Percentiles rank a stretch among this genome's conserved stretches.
Evolutionary conservation across 1,140 invertebrate genomes (phyloP).

Genomic region (honey bee (Apis mellifera)): Amel_HAv3.1 CM009934.2:2781501-2782000

Average conservation of each 20-base stretch:
- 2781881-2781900: conserved; percentile 94
- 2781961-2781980: conserved; percentile 94
- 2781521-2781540: conserved; percentile 94
- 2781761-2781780: not conserved
- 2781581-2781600: conserved; percentile 95
- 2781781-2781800: not conserved
- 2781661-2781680: conserved; percentile 95
- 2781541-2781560: conserved; percentile 94
- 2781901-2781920: conserved; percentile 92
- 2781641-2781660: conserved; percentile 92
- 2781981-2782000: conserved; percentile 96
- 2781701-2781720: conserved; percentile 94
- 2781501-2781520: conserved; percentile 95
- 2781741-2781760: conserved; percentile 88
- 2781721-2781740: conserved; percentile 92
- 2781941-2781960: conserved; percentile 94
- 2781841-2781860: not conserved
- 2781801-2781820: not conserved
- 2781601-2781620: conserved; percentile 93
- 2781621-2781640: conserved; percentile 95
- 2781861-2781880: conserved; percentile 88
- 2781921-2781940: conserved; percentile 98
- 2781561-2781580: conserved; percentile 92
- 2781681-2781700: conserved; percentile 97
- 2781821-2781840: not conserved